These are phyloP conservation scores for Epinotia demarniana DNA, from an alignment of 2,888 invertebrate species.

Conservation along the genomic window DNA sequence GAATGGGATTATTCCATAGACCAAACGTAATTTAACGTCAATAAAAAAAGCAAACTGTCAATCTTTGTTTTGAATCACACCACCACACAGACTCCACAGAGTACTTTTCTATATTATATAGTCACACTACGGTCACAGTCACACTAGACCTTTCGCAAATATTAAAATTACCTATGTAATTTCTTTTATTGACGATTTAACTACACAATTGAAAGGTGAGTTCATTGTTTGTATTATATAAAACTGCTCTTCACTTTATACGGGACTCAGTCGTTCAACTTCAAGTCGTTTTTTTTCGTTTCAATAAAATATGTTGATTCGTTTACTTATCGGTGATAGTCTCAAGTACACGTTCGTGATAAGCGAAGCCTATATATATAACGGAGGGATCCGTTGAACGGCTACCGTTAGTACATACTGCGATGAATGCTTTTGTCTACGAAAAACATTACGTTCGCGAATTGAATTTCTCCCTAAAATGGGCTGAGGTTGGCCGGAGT, in stretches of 20 bases:
- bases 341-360: constrained; percentile 70
- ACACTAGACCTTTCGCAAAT: too few species aligned
- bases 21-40: not conserved
- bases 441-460: constrained; percentile 52
- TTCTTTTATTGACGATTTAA: not conserved
- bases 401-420: constrained; percentile 68
- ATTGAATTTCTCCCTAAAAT: constrained; percentile 59
- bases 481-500: constrained; percentile 66
- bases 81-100: not conserved
- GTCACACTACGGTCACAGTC: too few species aligned
- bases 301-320: constrained; percentile 51
- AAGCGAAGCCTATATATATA: constrained; percentile 80
- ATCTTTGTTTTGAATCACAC: constrained; percentile 40
- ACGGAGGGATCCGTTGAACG: constrained; percentile 72
- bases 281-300: constrained; percentile 29
- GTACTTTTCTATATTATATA: too few species aligned
- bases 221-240: not conserved
- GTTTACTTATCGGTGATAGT: constrained; percentile 65
- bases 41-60: constrained; percentile 46
- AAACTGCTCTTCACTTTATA: not conserved
- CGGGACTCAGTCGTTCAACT: constrained; percentile 5
- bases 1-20: constrained; percentile 26
- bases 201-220: constrained; percentile 25
- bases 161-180: constrained; percentile 6
- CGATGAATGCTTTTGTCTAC: constrained; percentile 63